A percentile compares a stretch with the other conserved stretches of the same genome.
These are phyloP conservation scores for Nothocercus nigrocapillus DNA, from an alignment of 2,113 vertebrate species.

Conservation along the genomic window DNA sequence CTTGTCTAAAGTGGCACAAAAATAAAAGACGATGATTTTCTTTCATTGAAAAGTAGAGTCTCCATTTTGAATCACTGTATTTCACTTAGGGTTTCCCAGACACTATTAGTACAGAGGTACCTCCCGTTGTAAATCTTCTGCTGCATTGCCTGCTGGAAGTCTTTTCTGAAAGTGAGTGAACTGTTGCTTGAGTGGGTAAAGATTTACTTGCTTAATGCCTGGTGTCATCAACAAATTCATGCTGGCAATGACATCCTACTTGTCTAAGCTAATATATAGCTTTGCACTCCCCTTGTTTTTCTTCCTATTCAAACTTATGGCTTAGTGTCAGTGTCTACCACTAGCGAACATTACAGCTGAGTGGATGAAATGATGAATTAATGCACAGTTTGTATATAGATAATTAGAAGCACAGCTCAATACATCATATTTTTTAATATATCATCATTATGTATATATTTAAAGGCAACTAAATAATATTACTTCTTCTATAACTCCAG, in stretches of 20 bases:
- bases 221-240: conserved; percentile 49
- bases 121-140: background rate
- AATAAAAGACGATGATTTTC: background rate
- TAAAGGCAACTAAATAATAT: background rate
- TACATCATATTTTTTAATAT: background rate
- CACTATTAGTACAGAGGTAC: background rate
- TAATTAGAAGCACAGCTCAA: background rate
- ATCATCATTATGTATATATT: conserved; percentile 1
- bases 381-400: background rate
- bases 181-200: background rate
- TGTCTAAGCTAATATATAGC: conserved; percentile 8
- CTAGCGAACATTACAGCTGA: background rate
- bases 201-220: conserved; percentile 35
- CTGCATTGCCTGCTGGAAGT: background rate
- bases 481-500: background rate
- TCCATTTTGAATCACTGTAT: background rate
- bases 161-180: background rate
- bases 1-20: background rate
- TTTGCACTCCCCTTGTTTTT: background rate
- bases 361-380: background rate
- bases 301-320: background rate
- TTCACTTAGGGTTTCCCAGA: background rate
- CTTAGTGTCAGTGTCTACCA: background rate
- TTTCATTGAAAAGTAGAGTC: background rate
- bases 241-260: conserved; percentile 30